A percentile compares a stretch with the other conserved stretches of the same genome.
phyloP scores from a whole-genome alignment of 2,113 vertebrate genomes.

The Pyxicephalus adspersus region DNA sequence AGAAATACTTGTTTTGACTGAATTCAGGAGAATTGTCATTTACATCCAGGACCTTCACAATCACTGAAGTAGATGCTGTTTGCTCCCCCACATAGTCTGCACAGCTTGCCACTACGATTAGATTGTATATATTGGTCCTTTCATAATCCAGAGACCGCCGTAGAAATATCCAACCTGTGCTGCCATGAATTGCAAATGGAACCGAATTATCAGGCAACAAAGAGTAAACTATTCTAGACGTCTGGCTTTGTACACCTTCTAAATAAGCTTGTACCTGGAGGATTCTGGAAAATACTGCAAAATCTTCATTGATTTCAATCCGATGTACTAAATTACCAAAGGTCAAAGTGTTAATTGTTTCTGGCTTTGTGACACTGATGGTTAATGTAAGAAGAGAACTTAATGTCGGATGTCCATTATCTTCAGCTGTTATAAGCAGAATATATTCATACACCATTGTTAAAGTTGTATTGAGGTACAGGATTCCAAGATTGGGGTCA shows the following conservation, averaged over 20 bases:
- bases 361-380: conserved; percentile 69
- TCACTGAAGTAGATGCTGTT: conserved; percentile 75
- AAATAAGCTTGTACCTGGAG: conserved; percentile 78
- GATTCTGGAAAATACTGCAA: conserved; percentile 69
- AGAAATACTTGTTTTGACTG: conserved; percentile 74
- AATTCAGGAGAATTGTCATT: conserved; percentile 88
- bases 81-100: conserved; percentile 51
- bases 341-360: conserved; percentile 66
- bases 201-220: conserved; percentile 70
- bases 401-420: conserved; percentile 76
- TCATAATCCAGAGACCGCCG: conserved; percentile 81
- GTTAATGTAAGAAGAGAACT: conserved; percentile 74
- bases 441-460: conserved; percentile 60
- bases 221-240: conserved; percentile 66
- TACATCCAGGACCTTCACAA: conserved; percentile 83
- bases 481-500: conserved; percentile 73
- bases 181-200: conserved; percentile 76
- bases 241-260: neutral
- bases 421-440: conserved; percentile 77
- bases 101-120: conserved; percentile 73
- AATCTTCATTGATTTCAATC: conserved; percentile 82
- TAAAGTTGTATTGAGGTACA: conserved; percentile 76
- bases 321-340: conserved; percentile 88
- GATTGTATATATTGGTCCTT: conserved; percentile 66
- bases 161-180: conserved; percentile 84